A percentile compares a stretch with the other conserved stretches of the same genome.
These are phyloP conservation scores for Caracal caracal DNA, from an alignment of 2,113 vertebrate genomes.

Conservation along the genomic window DNA sequence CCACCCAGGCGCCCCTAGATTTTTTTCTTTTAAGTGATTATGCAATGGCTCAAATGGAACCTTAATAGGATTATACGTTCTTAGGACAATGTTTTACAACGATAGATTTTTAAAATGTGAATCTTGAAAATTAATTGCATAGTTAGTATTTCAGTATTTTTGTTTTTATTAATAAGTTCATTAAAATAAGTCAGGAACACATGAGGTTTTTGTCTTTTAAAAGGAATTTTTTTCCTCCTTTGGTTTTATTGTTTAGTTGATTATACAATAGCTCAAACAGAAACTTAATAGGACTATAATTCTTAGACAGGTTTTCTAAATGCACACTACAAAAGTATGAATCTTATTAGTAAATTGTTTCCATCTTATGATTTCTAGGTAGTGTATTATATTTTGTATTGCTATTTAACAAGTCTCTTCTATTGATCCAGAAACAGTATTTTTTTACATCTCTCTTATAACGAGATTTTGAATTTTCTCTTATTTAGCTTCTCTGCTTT, in stretches of 20 bases:
- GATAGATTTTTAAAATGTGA: neutral
- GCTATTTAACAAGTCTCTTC: neutral
- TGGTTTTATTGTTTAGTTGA: neutral
- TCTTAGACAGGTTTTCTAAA: slow-evolving; percentile 9
- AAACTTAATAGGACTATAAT: neutral
- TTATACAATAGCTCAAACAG: neutral
- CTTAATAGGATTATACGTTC: neutral
- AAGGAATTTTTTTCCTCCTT: neutral
- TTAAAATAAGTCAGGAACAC: neutral
- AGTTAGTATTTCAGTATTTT: neutral
- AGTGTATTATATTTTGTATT: neutral
- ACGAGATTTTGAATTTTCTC: neutral
- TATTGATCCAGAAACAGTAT: neutral
- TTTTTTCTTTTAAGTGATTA: neutral
- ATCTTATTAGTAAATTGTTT: neutral
- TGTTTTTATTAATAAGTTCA: neutral
- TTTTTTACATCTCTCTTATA: neutral
- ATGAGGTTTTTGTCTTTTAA: neutral
- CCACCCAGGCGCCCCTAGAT: too few species aligned
- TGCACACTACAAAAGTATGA: neutral
- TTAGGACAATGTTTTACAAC: neutral
- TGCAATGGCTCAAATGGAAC: neutral
- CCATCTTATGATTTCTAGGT: slow-evolving; percentile 13
- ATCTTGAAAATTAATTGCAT: neutral
- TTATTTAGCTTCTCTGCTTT: neutral